phyloP scores from a whole-genome alignment of 2,797 vertebrate genomes.

The Hephaestus fuliginosus region DNA sequence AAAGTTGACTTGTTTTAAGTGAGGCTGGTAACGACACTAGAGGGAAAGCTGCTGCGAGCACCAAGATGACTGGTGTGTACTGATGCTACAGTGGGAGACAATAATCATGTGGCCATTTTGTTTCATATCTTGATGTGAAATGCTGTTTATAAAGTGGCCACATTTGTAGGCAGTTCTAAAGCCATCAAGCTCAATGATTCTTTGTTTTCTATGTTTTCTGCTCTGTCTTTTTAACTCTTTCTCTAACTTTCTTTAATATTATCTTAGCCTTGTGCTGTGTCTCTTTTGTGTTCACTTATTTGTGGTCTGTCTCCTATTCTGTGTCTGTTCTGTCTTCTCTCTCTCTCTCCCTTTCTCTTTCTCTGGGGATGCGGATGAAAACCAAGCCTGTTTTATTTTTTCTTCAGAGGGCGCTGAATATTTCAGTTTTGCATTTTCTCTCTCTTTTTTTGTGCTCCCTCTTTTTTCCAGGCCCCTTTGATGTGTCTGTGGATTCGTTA shows the following conservation, averaged over 20 bases:
- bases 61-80: not conserved
- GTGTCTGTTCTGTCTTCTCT: constrained; percentile 45
- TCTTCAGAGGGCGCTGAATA: constrained; percentile 94
- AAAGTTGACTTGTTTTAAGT: constrained; percentile 6
- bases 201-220: constrained; percentile 58
- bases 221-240: constrained; percentile 63
- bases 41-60: constrained; percentile 1
- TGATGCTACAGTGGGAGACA: constrained; percentile 30
- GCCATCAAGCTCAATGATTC: constrained; percentile 57
- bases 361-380: constrained; percentile 85
- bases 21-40: constrained; percentile 13
- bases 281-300: constrained; percentile 74
- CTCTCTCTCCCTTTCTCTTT: constrained; percentile 50
- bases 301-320: constrained; percentile 75
- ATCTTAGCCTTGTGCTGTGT: constrained; percentile 69
- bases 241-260: constrained; percentile 72
- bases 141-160: constrained; percentile 60
- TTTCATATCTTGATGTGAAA: constrained; percentile 39
- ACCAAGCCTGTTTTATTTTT: constrained; percentile 82
- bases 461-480: constrained; percentile 88
- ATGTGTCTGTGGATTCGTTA: constrained; percentile 95
- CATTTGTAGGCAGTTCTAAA: constrained; percentile 69
- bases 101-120: constrained; percentile 36
- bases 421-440: constrained; percentile 92
- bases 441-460: constrained; percentile 78